These are phyloP conservation scores for Uloborus plumipes DNA, from an alignment of 2,888 invertebrate genomes.

Conservation along the genomic window DNA sequence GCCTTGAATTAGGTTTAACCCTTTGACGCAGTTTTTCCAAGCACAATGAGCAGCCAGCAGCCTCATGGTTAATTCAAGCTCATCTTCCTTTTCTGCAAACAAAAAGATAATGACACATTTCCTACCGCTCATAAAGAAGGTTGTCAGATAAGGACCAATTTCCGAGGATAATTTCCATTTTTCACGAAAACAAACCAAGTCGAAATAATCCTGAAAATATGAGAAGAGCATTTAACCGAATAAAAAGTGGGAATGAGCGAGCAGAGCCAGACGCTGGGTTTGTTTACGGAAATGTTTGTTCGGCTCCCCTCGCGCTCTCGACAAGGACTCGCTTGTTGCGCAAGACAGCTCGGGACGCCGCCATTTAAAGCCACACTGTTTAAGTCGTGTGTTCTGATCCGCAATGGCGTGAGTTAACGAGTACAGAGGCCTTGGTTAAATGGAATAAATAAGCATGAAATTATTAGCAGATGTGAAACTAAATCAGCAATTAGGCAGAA, in stretches of 20 bases:
- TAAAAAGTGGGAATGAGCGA: neutral
- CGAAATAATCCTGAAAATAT: conserved; percentile 11
- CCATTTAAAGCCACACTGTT: too few relatives aligned
- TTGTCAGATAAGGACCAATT: conserved; percentile 1
- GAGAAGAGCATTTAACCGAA: conserved; percentile 3
- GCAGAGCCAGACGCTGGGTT: conserved; percentile 19
- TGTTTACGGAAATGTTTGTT: conserved; percentile 23
- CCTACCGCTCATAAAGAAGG: conserved; percentile 1
- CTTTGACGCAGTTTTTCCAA: too few relatives aligned
- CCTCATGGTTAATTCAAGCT: conserved; percentile 16
- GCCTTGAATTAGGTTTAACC: too few relatives aligned
- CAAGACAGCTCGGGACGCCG: too few relatives aligned
- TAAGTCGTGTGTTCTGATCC: too few relatives aligned
- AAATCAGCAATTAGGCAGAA: too few relatives aligned
- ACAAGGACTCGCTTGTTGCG: too few relatives aligned
- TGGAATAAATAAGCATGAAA: too few relatives aligned
- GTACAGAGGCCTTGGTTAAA: too few relatives aligned
- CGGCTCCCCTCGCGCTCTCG: neutral
- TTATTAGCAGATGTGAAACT: too few relatives aligned
- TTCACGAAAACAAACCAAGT: conserved; percentile 9
- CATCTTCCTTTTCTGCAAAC: conserved; percentile 8
- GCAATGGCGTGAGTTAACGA: too few relatives aligned
- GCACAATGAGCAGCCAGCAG: too few relatives aligned
- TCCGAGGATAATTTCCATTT: conserved; percentile 4
- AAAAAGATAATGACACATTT: conserved; percentile 14